Evolutionary conservation across 2,113 vertebrate genomes (phyloP).

Genomic region (Boleophthalmus pectinirostris): DNA sequence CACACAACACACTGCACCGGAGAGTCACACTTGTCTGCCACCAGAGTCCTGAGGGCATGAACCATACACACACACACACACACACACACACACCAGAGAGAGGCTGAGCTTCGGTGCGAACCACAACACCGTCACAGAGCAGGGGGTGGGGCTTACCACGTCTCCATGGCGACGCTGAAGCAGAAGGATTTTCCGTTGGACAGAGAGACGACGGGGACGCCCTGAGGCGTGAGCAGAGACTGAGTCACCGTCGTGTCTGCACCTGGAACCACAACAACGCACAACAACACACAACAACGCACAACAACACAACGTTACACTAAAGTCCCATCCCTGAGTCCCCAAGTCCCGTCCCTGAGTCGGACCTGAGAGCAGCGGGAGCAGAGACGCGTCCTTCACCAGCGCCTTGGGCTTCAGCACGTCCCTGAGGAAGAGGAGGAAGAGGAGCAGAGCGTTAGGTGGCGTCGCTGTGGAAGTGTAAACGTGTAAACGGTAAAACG

Average conservation of each 20-base stretch:
- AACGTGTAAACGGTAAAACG: background rate
- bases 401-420: constrained; percentile 87
- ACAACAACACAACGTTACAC: too few species aligned
- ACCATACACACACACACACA: too few species aligned
- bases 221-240: constrained; percentile 93
- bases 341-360: too few species aligned
- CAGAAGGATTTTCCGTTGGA: constrained; percentile 96
- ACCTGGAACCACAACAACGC: constrained; percentile 67
- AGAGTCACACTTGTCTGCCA: too few species aligned
- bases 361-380: constrained; percentile 90
- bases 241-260: constrained; percentile 87
- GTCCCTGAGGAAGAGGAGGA: constrained; percentile 78
- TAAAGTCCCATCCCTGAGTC: too few species aligned
- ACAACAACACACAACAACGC: too few species aligned
- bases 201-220: constrained; percentile 90
- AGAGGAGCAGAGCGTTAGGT: background rate
- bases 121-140: too few species aligned
- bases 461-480: background rate
- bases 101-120: too few species aligned
- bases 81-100: too few species aligned
- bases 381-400: constrained; percentile 92
- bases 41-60: too few species aligned
- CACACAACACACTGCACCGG: too few species aligned
- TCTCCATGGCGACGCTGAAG: constrained; percentile 89
- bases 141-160: constrained; percentile 49